Evolutionary conservation across 2,797 vertebrate species (phyloP), one percentile per base, ranked within the genome.

Genomic region (Acanthopagrus latus): DNA sequence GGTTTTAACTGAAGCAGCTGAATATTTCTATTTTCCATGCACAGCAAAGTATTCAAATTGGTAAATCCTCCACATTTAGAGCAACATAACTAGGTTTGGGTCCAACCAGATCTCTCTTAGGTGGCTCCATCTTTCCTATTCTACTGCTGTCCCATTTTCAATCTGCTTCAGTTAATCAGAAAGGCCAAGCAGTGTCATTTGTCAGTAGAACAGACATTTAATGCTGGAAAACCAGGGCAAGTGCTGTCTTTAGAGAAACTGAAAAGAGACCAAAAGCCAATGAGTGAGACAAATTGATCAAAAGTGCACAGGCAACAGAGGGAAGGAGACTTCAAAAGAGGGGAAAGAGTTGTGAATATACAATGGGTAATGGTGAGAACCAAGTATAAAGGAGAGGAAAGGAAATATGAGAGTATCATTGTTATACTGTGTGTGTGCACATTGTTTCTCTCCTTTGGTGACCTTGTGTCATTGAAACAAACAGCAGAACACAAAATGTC

Each of bases 401-500:
- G 56, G 78, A 77, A 78, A 86, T 70, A 21, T 77, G 83, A 86
- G 86, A 75, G 57, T 56, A 25, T 14, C n/a, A 0, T 18, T 3
- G 54, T 44, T 57, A 50, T 38, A 73, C 29, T 55, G 12, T 18
- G 20, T 41, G 5, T 11, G 8, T 16, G 25, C 13, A 51, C n/a
- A 9, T 48, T 48, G 59, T 51, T 23, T 56, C 63, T 46, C 41
- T 27, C 43, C 54, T 44, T 68, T 63, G 50, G 58, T 77, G 83
- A 90, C 86, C 86, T 88, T 91, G 69, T 74, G 43, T 65, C 41
- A 66, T 21, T 14, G 64, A 80, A 80, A 48, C 63, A 55, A 18
- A 20, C 63, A 65, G 60, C 64, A 83, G 55, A 64, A 62, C 8
- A 88, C 67, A 85, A 82, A 77, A 89, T 88, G 84, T 82, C 65